Percentiles rank a stretch among this genome's conserved stretches.
These are phyloP conservation scores for Sinodicranocentrus sp. DNA, from an alignment of 2,888 invertebrate genomes.

Conservation along the genomic window DNA sequence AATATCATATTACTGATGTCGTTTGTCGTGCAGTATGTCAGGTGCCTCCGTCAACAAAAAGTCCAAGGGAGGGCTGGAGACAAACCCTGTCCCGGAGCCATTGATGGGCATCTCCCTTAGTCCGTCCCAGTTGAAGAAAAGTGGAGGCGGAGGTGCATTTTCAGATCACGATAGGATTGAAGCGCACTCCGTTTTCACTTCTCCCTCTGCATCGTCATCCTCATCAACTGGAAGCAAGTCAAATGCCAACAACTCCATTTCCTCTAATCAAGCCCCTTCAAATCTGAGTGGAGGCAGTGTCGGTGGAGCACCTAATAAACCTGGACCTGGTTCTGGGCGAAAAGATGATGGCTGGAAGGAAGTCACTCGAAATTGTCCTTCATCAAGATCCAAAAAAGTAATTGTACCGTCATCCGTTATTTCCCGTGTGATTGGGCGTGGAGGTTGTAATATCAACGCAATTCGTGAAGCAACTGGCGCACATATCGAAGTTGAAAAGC, in stretches of 20 bases:
- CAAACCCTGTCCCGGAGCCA: conserved; percentile 73
- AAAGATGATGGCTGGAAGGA: conserved; percentile 98
- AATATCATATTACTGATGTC: too few relatives aligned
- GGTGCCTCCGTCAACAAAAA: conserved; percentile 68
- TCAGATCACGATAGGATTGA: conserved; percentile 32
- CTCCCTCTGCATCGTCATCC: conserved; percentile 30
- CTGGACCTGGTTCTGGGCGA: conserved; percentile 40
- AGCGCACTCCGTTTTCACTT: conserved; percentile 34
- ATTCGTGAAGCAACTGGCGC: conserved; percentile 98
- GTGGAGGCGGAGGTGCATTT: conserved; percentile 15
- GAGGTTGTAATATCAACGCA: conserved; percentile 98
- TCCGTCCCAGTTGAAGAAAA: conserved; percentile 70
- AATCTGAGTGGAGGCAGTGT: not conserved
- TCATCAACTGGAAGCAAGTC: conserved; percentile 37
- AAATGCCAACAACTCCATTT: not conserved
- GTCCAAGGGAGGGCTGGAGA: conserved; percentile 63
- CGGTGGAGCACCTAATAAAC: conserved; percentile 11
- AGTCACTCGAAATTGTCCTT: conserved; percentile 80
- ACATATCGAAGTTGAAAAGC: conserved; percentile 99
- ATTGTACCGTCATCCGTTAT: conserved; percentile 96
- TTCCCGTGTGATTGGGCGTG: conserved; percentile 96
- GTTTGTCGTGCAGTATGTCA: conserved; percentile 48
- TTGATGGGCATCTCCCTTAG: conserved; percentile 75
- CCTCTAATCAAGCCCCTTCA: not conserved
- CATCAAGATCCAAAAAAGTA: conserved; percentile 86